Percentiles rank a stretch among this genome's conserved stretches.
These are phyloP conservation scores for Anser cygnoides DNA, from an alignment of 2,113 vertebrate species.

Conservation along the genomic window DNA sequence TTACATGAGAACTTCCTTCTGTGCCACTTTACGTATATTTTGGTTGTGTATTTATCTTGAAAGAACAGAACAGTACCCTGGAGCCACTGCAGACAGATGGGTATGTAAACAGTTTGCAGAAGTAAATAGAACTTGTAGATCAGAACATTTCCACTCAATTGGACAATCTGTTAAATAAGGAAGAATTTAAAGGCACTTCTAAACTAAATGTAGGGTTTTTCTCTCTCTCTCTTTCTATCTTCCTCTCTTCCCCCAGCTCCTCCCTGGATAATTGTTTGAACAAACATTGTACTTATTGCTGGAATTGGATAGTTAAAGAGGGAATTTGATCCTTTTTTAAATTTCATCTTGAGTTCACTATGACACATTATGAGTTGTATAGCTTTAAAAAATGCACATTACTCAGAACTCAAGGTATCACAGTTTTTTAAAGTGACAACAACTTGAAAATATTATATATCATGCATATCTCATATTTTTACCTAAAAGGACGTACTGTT, in stretches of 20 bases:
- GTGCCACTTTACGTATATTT: background rate
- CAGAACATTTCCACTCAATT: background rate
- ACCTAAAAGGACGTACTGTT: background rate
- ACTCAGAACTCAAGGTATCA: rapidly evolving
- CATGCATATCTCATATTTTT: background rate
- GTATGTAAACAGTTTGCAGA: slow-evolving; percentile 12
- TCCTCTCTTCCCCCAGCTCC: background rate
- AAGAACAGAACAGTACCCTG: background rate
- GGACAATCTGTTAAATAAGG: background rate
- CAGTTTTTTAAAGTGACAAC: background rate
- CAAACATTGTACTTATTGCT: background rate
- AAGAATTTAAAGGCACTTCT: slow-evolving; percentile 6
- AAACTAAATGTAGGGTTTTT: background rate
- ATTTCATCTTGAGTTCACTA: background rate
- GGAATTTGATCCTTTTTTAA: background rate
- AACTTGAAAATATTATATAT: background rate
- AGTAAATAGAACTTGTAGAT: slow-evolving; percentile 19
- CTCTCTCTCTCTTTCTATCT: background rate
- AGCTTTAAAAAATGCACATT: background rate
- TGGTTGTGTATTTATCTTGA: background rate
- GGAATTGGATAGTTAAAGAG: background rate
- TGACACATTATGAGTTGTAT: background rate
- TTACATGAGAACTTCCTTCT: background rate
- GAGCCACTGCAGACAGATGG: background rate
- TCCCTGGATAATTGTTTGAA: background rate